Evolutionary conservation across 2,888 invertebrate genomes (phyloP).

Genomic region (Tinea pellionella): DNA sequence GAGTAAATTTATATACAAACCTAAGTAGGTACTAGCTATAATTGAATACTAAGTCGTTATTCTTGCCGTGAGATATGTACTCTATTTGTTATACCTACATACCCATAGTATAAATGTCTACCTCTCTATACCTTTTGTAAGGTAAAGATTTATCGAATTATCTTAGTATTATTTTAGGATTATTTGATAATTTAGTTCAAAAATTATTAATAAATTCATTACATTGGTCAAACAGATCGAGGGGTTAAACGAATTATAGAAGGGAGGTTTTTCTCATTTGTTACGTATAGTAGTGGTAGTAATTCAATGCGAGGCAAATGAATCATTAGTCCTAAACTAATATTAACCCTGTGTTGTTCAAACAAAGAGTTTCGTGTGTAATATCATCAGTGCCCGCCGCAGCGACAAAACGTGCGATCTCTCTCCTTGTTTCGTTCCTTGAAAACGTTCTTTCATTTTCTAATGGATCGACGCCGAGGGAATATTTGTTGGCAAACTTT

Average conservation of each 20-base stretch:
- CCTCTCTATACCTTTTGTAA: too few species aligned
- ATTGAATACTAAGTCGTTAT: neutral
- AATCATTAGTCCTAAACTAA: slow-evolving; percentile 59
- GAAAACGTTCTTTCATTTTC: slow-evolving; percentile 57
- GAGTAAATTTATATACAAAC: slow-evolving; percentile 14
- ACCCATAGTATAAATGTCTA: neutral
- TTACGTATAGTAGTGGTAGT: slow-evolving; percentile 7
- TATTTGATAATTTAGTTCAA: too few species aligned
- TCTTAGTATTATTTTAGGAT: neutral
- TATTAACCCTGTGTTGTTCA: slow-evolving; percentile 44
- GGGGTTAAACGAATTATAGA: neutral
- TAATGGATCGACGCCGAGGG: slow-evolving; percentile 52
- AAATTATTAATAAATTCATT: neutral
- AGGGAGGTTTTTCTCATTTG: slow-evolving; percentile 10
- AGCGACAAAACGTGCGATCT: slow-evolving; percentile 21
- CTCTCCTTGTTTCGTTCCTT: slow-evolving; percentile 35
- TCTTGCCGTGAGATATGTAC: neutral
- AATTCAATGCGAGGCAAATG: slow-evolving; percentile 35
- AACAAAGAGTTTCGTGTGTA: slow-evolving; percentile 41
- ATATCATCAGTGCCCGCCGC: slow-evolving; percentile 28
- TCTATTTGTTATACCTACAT: neutral
- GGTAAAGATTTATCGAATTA: too few species aligned
- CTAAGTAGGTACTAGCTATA: neutral
- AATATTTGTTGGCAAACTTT: slow-evolving; percentile 55
- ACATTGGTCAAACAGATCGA: neutral